These are phyloP conservation scores for Apamea epomidion DNA, from an alignment of 2,888 invertebrate genomes.

Conservation along the genomic window DNA sequence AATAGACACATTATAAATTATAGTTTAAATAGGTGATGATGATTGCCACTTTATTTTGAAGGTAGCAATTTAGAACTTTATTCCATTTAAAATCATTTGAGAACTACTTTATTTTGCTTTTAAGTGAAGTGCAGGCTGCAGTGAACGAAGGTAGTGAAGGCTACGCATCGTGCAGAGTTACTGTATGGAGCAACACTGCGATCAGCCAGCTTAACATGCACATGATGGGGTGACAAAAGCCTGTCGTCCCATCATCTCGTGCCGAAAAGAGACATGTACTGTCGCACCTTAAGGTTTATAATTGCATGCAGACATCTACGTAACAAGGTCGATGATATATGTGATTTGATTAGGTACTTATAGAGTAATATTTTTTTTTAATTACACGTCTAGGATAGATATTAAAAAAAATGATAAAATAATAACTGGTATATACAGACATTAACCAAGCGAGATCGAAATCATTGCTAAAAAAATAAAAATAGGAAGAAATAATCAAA, in stretches of 20 bases:
- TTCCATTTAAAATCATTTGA: conserved; percentile 38
- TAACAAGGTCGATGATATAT: not conserved
- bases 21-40: conserved; percentile 52
- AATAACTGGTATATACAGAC: not conserved
- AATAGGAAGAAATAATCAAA: not conserved
- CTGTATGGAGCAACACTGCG: conserved; percentile 72
- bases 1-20: conserved; percentile 58
- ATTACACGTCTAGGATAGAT: not conserved
- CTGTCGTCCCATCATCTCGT: not conserved
- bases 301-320: not conserved
- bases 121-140: conserved; percentile 47
- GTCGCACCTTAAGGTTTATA: not conserved
- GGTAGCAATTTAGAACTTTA: conserved; percentile 47
- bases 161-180: conserved; percentile 61
- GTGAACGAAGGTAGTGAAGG: conserved; percentile 62
- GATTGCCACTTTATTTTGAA: conserved; percentile 51
- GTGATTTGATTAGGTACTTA: not conserved
- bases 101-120: conserved; percentile 43
- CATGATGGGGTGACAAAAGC: not conserved
- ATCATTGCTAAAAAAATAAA: not conserved
- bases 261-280: not conserved
- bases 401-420: not conserved
- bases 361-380: not conserved
- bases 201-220: conserved; percentile 38
- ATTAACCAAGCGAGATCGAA: not conserved